These are phyloP conservation scores for Tringa solitaria DNA, from an alignment of 2,113 vertebrate genomes.

Conservation along the genomic window DNA sequence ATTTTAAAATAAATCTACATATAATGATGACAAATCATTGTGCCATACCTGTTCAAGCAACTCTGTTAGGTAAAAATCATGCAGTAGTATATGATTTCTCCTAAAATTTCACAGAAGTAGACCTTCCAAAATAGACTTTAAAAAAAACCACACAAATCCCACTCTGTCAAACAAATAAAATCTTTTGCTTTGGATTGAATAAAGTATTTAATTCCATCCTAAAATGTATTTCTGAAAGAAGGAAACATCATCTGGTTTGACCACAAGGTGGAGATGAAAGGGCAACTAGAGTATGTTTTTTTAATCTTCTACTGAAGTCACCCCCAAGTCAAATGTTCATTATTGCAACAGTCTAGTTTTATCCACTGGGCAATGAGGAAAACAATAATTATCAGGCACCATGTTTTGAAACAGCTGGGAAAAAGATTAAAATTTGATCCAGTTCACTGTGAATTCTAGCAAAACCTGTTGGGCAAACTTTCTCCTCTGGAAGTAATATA, in stretches of 20 bases:
- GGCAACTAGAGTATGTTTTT: neutral
- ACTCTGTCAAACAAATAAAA: neutral
- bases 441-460: neutral
- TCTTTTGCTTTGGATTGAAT: neutral
- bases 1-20: neutral
- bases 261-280: constrained; percentile 13
- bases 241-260: neutral
- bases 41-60: neutral
- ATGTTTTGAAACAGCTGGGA: neutral
- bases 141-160: neutral
- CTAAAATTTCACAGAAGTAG: neutral
- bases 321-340: neutral
- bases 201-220: neutral
- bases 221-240: neutral
- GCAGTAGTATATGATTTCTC: neutral
- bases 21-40: neutral
- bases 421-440: neutral
- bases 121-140: neutral
- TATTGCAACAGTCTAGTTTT: neutral
- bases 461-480: neutral
- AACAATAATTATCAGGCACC: neutral
- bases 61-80: neutral
- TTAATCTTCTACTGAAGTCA: neutral
- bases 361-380: neutral
- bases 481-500: neutral